These are phyloP conservation scores for Bimastos eiseni DNA, from an alignment of 2,888 invertebrate species.

Conservation along the genomic window DNA sequence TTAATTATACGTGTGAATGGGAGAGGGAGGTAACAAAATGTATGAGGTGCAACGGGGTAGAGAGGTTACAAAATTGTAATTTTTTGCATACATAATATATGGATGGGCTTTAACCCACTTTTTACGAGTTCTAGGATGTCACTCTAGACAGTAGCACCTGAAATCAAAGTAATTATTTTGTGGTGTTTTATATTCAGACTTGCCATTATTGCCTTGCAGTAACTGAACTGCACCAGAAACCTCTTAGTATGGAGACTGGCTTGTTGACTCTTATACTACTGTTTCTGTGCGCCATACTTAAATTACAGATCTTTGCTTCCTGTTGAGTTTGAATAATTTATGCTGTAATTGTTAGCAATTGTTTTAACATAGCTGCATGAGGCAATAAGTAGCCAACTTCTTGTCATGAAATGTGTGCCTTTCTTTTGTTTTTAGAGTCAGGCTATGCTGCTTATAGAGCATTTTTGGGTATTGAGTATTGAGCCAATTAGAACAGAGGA, in stretches of 20 bases:
- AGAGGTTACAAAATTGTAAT: no score
- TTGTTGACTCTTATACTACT: not conserved
- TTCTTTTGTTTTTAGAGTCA: not conserved
- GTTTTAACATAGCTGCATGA: not conserved
- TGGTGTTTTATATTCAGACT: not conserved
- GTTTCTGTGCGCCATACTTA: not conserved
- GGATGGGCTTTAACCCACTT: no score
- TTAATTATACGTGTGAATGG: no score
- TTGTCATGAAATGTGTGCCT: slow-evolving; percentile 6
- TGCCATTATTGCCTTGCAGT: not conserved
- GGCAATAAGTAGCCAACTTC: not conserved
- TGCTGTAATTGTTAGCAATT: not conserved
- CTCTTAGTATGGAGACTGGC: not conserved
- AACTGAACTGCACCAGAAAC: not conserved
- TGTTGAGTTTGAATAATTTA: not conserved
- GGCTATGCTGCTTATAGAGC: not conserved
- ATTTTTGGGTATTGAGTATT: not conserved
- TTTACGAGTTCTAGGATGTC: not conserved
- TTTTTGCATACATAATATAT: no score
- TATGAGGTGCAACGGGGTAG: no score
- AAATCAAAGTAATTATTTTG: not conserved
- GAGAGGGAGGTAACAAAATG: no score
- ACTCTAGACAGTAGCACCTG: not conserved
- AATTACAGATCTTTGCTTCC: no score
- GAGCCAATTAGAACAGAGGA: not conserved